Evolutionary conservation across 1,140 invertebrate species (phyloP).

Genomic region (Drosophila gunungcola): DNA sequence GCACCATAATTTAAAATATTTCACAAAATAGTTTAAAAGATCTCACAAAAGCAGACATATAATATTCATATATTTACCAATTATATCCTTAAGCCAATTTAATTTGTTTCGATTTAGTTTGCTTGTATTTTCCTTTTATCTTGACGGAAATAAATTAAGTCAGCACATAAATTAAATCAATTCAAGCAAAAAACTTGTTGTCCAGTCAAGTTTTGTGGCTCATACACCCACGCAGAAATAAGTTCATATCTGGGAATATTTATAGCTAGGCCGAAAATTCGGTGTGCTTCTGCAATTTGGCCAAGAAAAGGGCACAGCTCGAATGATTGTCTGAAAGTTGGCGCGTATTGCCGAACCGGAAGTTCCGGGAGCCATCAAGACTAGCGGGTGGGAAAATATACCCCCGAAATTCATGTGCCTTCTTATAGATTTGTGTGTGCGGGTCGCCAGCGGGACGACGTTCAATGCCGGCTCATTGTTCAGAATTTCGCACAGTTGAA

Average conservation of each 20-base stretch:
- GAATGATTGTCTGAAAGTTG: slow-evolving; percentile 79
- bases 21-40: slow-evolving; percentile 1
- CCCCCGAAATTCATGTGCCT: not conserved
- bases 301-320: slow-evolving; percentile 44
- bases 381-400: slow-evolving; percentile 59
- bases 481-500: slow-evolving; percentile 68
- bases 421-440: slow-evolving; percentile 16
- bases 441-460: slow-evolving; percentile 55
- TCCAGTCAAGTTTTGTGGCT: slow-evolving; percentile 52
- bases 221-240: slow-evolving; percentile 26
- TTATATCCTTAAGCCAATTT: slow-evolving; percentile 30
- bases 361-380: slow-evolving; percentile 68
- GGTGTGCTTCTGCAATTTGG: slow-evolving; percentile 66
- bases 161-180: slow-evolving; percentile 74
- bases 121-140: slow-evolving; percentile 15
- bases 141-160: slow-evolving; percentile 75
- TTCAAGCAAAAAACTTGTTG: slow-evolving; percentile 56
- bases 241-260: slow-evolving; percentile 45
- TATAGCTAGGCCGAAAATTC: slow-evolving; percentile 60
- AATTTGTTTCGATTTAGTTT: slow-evolving; percentile 28
- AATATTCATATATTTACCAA: slow-evolving; percentile 12
- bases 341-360: slow-evolving; percentile 73
- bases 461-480: slow-evolving; percentile 74
- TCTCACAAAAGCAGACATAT: slow-evolving; percentile 19
- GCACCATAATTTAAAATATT: too few relatives aligned